Percentiles rank a stretch among this genome's conserved stretches.
phyloP scores from a whole-genome alignment of 2,888 invertebrate genomes.

The Trissolcus brochymenae region DNA sequence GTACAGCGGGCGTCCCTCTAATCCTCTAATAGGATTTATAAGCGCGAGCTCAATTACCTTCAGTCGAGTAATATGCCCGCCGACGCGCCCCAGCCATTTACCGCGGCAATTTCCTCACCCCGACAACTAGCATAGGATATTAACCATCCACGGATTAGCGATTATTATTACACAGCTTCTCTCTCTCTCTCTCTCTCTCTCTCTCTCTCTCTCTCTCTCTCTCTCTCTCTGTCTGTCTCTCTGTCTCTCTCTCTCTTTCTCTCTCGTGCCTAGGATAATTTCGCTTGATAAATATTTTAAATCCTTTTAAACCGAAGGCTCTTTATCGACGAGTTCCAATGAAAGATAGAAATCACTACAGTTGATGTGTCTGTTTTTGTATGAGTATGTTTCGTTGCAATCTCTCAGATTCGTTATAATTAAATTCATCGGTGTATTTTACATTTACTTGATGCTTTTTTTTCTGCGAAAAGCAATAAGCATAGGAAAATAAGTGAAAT shows the following conservation, averaged over 20 bases:
- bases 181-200: constrained; percentile 40
- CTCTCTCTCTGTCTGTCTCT: constrained; percentile 44
- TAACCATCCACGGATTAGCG: constrained; percentile 62
- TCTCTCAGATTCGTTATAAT: too few relatives aligned
- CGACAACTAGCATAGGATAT: constrained; percentile 59
- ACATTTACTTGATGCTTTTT: too few relatives aligned
- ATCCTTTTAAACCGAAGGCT: constrained; percentile 20
- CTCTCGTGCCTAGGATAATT: constrained; percentile 33
- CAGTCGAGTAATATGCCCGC: constrained; percentile 69
- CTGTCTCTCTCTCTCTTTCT: constrained; percentile 37
- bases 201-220: constrained; percentile 27
- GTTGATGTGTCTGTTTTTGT: too few relatives aligned
- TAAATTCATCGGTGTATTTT: neutral
- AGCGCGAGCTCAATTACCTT: constrained; percentile 75
- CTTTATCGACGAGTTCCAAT: constrained; percentile 21
- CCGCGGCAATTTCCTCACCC: constrained; percentile 65
- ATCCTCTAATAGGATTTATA: constrained; percentile 76
- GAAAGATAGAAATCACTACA: neutral
- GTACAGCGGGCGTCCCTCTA: constrained; percentile 66
- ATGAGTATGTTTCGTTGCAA: too few relatives aligned
- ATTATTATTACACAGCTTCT: constrained; percentile 57
- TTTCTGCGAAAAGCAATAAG: neutral
- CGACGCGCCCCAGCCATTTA: constrained; percentile 65
- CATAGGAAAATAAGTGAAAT: constrained; percentile 11
- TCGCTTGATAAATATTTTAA: constrained; percentile 52